Base-by-base conservation (phyloP, 2,797 vertebrate species). In the Apodemus agrarius region DNA sequence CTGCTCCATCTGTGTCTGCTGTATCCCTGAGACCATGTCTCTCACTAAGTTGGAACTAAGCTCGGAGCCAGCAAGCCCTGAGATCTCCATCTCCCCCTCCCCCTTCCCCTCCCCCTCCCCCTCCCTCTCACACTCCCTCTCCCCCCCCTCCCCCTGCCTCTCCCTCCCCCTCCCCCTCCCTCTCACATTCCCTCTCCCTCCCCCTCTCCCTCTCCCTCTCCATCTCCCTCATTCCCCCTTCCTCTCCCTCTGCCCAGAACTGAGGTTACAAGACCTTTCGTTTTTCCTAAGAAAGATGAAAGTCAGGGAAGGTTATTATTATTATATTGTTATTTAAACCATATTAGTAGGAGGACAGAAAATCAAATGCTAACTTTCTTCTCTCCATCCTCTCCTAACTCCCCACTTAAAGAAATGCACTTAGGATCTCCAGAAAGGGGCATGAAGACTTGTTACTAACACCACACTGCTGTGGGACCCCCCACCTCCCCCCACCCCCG, bases 361-460 rank as follows among this genome's bases (percentile, higher is more conserved):
- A 96, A 96, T 63, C 1, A 6, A 95, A 90, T 37, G 49, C 13
- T 74, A 75, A n/a, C 61, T 24, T 46, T 13, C 49, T 78, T 46
- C 17, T 49, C 4, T 76, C n/a, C 59, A 37, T 0, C 12, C 9
- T 57, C 13, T 86, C 40, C 79, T 86, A 46, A 88, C 74, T 63
- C 14, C 37, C 49, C 21, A 54, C 81, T 93, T 96, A 89, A 84
- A 88, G n/a, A 29, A 82, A 90, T 93, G 91, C 79, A 95, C 80
- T 93, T 52, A 85, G 78, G 94, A 93, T 86, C 21, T 75, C 89
- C 80, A 90, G 80, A 86, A 94, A 92, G 84, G 57, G 22, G 93
- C 78, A 43, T 52, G 93, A 0, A 40, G 9, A 90, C 85, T 96
- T 96, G 75, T 52, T 65, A 74, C 54, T 91, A 89, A 76, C 83